These are phyloP conservation scores for Zelleria hepariella DNA, from an alignment of 2,888 invertebrate species.

Conservation along the genomic window DNA sequence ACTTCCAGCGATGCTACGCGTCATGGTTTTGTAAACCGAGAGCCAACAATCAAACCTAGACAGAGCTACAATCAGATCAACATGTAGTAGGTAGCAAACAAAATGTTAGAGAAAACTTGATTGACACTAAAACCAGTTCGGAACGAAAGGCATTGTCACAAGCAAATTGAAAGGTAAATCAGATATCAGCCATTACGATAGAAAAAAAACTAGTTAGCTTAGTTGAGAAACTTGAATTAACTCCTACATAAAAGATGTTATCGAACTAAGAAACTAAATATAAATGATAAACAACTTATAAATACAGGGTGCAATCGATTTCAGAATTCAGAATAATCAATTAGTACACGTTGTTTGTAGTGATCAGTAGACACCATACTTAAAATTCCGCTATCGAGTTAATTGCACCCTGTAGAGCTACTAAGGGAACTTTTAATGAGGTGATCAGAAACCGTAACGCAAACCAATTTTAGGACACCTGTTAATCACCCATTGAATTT, in stretches of 20 bases:
- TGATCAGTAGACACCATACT: too few species aligned
- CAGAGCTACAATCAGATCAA: too few species aligned
- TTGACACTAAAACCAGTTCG: background rate
- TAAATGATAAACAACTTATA: conserved; percentile 2
- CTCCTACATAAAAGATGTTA: background rate
- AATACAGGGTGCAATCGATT: too few species aligned
- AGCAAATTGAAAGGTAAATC: background rate
- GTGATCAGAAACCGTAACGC: conserved; percentile 18
- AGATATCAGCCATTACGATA: background rate
- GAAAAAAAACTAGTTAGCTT: background rate
- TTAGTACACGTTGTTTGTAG: too few species aligned
- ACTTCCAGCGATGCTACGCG: too few species aligned
- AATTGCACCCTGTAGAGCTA: too few species aligned
- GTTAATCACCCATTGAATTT: background rate
- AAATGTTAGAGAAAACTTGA: background rate
- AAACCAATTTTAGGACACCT: background rate
- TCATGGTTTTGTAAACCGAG: too few species aligned
- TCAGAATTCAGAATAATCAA: too few species aligned
- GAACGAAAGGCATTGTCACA: background rate
- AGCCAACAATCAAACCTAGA: too few species aligned
- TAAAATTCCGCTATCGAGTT: too few species aligned
- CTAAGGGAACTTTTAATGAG: too few species aligned
- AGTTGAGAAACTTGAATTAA: background rate
- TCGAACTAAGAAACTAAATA: background rate
- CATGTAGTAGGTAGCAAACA: too few species aligned